A percentile compares a stretch with the other conserved stretches of the same genome.
These are phyloP conservation scores for Hirtodrosophila histrioides DNA, from an alignment of 2,888 invertebrate species.

Conservation along the genomic window DNA sequence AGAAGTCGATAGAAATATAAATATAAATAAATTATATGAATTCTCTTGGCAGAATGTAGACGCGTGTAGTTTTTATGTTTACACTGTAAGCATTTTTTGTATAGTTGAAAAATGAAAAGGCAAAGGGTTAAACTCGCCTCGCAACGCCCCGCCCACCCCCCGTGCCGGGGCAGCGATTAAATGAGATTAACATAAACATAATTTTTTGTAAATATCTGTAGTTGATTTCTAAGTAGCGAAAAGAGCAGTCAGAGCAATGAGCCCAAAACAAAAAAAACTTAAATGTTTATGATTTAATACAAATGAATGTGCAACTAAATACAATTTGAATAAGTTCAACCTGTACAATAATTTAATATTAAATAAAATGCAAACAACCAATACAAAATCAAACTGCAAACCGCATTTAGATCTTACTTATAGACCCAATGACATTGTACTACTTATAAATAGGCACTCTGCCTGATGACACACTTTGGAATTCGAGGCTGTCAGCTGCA, in stretches of 20 bases:
- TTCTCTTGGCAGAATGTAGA: conserved; percentile 50
- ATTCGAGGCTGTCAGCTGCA: conserved; percentile 25
- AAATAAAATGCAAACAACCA: conserved; percentile 66
- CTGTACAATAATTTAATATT: conserved; percentile 82
- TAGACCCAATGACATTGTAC: no score
- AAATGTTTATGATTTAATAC: conserved; percentile 71
- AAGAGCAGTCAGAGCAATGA: conserved; percentile 14
- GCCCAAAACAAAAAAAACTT: conserved; percentile 35
- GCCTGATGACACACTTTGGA: conserved; percentile 24
- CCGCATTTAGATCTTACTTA: no score
- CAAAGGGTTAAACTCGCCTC: conserved; percentile 30
- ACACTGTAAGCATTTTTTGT: conserved; percentile 70
- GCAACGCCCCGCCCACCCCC: no score
- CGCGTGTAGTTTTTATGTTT: conserved; percentile 68
- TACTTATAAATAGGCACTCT: conserved; percentile 4
- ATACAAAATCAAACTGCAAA: background rate
- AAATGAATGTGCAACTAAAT: conserved; percentile 70
- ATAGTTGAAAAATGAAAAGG: conserved; percentile 55
- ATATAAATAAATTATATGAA: conserved; percentile 36
- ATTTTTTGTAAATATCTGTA: conserved; percentile 73
- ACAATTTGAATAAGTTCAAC: conserved; percentile 79
- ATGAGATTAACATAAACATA: conserved; percentile 21
- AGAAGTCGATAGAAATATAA: conserved; percentile 37
- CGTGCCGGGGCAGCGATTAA: no score
- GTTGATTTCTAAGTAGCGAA: conserved; percentile 77